Evolutionary conservation across 2,888 invertebrate species (phyloP), one percentile per base, ranked within the genome.

Genomic region (Acrobasis repandana): DNA sequence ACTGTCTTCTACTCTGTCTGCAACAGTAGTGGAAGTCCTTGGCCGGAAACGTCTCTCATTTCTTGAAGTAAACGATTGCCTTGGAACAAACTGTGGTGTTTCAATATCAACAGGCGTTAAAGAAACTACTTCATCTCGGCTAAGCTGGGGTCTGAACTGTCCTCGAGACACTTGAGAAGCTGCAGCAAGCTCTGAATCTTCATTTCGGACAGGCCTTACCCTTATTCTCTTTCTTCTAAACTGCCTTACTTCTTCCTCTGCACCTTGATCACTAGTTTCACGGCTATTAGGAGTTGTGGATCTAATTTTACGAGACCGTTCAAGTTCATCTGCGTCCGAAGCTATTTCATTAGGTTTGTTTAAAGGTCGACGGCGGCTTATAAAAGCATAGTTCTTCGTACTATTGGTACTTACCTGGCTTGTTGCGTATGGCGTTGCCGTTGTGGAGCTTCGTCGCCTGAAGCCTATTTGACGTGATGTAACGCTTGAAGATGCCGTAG

Each of bases 371-470:
- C 90, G 86, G 64, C 92, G 89, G 65, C 83, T 87, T 66, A 90
- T 79, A 66, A 86, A 88, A 80, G 87, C 76, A 83, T 90, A 92
- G 82, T 86, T 92, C 90, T 89, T 93, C 78, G 85, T 83, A 92
- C 94, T 92, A 90, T 89, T 93, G 78, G 85, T 83, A 92, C 94
- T 94, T 88, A 94, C 94, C 94, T 91, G 90, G 9, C 87, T 86
- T 11, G 83, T 75, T 9, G 85, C 72, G 9, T 80, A 71, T 10
- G 83, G 71, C 1, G 80, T 69, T 56, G 80, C 68, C 8, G 83
- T 73, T n/a, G 83, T 79, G 14, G 86, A 73, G 1, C 84, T 84
- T 58, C 86, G 79, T 36, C 86, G 82, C 58, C 82, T 79, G 56
- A 81, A 66, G 34, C 78, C 47, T 15, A 74, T 71, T 28, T 83